These are phyloP conservation scores for Campoletis raptor DNA, from an alignment of 2,888 invertebrate species.

Conservation along the genomic window DNA sequence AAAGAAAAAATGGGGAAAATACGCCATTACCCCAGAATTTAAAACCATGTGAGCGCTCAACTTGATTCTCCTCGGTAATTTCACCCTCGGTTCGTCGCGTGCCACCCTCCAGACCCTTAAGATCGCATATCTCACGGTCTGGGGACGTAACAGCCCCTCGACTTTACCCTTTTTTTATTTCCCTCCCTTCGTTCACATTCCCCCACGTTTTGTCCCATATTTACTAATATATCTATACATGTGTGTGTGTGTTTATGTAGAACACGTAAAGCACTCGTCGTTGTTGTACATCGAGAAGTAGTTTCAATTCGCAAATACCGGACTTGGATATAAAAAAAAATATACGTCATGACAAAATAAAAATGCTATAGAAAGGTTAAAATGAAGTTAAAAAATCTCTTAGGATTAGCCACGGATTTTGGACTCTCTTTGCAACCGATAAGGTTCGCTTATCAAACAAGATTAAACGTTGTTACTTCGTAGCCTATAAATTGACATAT, in stretches of 20 bases:
- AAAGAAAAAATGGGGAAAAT: slow-evolving; percentile 5
- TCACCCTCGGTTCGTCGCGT: slow-evolving; percentile 66
- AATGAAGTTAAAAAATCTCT: slow-evolving; percentile 45
- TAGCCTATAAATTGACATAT: slow-evolving; percentile 25
- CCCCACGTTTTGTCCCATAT: not conserved
- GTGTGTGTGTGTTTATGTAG: not conserved
- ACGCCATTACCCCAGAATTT: slow-evolving; percentile 45
- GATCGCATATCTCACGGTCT: slow-evolving; percentile 64
- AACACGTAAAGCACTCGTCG: not conserved
- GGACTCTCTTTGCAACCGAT: slow-evolving; percentile 25
- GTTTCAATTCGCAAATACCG: slow-evolving; percentile 17
- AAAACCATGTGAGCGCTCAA: slow-evolving; percentile 63
- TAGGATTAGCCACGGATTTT: slow-evolving; percentile 46
- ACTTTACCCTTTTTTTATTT: slow-evolving; percentile 30
- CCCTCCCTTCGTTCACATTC: slow-evolving; percentile 12
- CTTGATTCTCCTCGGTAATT: slow-evolving; percentile 69
- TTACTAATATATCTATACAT: not conserved
- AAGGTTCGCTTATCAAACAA: slow-evolving; percentile 31
- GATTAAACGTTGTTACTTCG: slow-evolving; percentile 35
- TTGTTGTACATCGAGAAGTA: slow-evolving; percentile 30
- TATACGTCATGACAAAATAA: not conserved
- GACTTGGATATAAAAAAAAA: slow-evolving; percentile 30
- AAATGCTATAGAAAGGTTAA: not conserved
- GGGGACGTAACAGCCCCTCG: slow-evolving; percentile 50
- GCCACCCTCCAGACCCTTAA: slow-evolving; percentile 67